phyloP scores from a whole-genome alignment of 2,113 vertebrate genomes.

The Esox niger region DNA sequence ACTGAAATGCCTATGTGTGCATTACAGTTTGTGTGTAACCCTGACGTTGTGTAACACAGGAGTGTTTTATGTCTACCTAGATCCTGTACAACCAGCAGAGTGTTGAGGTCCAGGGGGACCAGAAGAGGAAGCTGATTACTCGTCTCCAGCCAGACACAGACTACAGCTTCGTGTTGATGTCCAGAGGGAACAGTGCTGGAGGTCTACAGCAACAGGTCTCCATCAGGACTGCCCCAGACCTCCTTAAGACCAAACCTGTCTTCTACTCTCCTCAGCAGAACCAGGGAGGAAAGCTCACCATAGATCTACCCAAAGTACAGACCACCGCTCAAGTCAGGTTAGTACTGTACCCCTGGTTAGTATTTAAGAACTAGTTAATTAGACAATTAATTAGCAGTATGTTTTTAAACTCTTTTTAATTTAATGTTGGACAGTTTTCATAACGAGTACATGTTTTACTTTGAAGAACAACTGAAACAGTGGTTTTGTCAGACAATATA shows the following conservation, averaged over 20 bases:
- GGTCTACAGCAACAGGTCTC: conserved; percentile 97
- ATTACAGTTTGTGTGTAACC: neutral
- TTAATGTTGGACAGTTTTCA: no score
- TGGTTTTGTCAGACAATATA: no score
- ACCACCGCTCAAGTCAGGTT: conserved; percentile 82
- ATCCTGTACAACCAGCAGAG: conserved; percentile 98
- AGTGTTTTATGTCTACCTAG: conserved; percentile 55
- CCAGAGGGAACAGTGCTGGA: conserved; percentile 90
- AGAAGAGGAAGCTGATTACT: conserved; percentile 90
- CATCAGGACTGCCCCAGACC: conserved; percentile 92
- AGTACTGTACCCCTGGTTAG: conserved; percentile 44
- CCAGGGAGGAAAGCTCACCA: conserved; percentile 80
- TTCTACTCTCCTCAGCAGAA: conserved; percentile 77
- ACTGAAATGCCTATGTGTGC: neutral
- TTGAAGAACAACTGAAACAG: no score
- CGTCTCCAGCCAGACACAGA: conserved; percentile 92
- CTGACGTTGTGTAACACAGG: no score
- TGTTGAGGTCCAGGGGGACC: conserved; percentile 93
- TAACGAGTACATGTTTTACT: no score
- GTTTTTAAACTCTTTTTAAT: no score
- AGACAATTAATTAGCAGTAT: no score
- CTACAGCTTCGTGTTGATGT: conserved; percentile 97
- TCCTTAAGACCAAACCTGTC: conserved; percentile 85
- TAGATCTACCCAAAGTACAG: conserved; percentile 85
- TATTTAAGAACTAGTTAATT: no score